A percentile compares a stretch with the other conserved stretches of the same genome.
Conservation (phyloP, 1,140 invertebrate genomes). For the Zaprionus lachaisei region DNA sequence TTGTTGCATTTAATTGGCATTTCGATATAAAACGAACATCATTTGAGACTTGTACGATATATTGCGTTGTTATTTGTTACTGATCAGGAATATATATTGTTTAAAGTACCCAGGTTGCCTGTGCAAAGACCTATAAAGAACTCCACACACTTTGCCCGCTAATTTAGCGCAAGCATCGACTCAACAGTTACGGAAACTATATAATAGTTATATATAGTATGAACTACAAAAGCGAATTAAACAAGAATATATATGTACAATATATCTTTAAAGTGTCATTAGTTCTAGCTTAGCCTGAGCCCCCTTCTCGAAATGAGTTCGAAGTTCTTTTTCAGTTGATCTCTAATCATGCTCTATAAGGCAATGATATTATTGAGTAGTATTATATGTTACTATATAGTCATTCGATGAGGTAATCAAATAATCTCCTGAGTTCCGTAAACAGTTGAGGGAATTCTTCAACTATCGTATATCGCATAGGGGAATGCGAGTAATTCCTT, state of each 20-base stretch:
- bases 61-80: no score
- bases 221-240: neutral
- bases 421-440: neutral
- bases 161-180: no score
- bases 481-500: slow-evolving; percentile 40
- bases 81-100: no score
- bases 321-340: neutral
- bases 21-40: no score
- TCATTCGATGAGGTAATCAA: neutral
- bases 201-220: neutral
- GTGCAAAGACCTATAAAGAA: no score
- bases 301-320: neutral
- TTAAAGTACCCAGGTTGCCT: no score
- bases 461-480: slow-evolving; percentile 14
- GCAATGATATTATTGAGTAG: no score
- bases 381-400: neutral
- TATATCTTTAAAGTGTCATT: neutral
- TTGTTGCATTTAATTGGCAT: no score
- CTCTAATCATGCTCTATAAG: no score
- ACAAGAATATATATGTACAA: neutral
- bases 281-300: neutral
- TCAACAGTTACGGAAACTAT: neutral
- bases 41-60: no score
- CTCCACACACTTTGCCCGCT: no score
- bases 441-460: neutral